phyloP scores from a whole-genome alignment of 2,113 vertebrate species.

The Ia io region DNA sequence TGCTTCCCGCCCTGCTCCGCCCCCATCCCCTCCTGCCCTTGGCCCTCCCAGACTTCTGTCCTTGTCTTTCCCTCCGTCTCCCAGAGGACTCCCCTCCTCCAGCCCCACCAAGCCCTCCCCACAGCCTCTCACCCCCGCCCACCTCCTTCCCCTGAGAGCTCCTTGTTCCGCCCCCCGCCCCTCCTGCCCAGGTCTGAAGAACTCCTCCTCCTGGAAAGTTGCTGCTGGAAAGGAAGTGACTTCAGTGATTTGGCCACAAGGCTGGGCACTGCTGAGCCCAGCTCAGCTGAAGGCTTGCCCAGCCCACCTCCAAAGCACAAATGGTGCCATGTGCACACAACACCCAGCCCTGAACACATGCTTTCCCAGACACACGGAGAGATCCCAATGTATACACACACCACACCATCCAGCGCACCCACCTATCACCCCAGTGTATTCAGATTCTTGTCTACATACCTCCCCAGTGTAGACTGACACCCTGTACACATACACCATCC shows the following conservation, averaged over 20 bases:
- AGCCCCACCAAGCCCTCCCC: slow-evolving; percentile 57
- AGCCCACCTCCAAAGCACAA: slow-evolving; percentile 66
- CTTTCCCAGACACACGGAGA: neutral
- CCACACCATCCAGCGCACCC: neutral
- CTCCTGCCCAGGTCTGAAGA: slow-evolving; percentile 67
- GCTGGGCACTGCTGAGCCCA: slow-evolving; percentile 71
- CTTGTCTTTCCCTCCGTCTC: slow-evolving; percentile 69
- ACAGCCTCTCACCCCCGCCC: slow-evolving; percentile 45
- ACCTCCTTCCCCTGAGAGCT: slow-evolving; percentile 57
- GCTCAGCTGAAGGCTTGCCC: slow-evolving; percentile 55
- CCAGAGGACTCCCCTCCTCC: slow-evolving; percentile 67
- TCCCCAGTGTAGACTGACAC: neutral
- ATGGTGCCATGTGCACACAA: slow-evolving; percentile 39
- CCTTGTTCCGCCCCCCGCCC: slow-evolving; percentile 11
- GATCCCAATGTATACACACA: neutral
- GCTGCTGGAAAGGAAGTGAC: slow-evolving; percentile 78
- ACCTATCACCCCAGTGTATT: neutral
- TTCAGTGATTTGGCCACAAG: slow-evolving; percentile 77
- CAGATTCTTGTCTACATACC: neutral
- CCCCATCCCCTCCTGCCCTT: slow-evolving; percentile 72
- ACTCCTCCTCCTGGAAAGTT: slow-evolving; percentile 73
- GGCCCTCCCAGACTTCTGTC: slow-evolving; percentile 72
- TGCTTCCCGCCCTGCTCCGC: slow-evolving; percentile 67
- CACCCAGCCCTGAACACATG: neutral
- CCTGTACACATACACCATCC: neutral